Percentiles rank a stretch among this genome's conserved stretches.
Conservation (phyloP, 2,888 invertebrate genomes). For the Allolobophora icterica region DNA sequence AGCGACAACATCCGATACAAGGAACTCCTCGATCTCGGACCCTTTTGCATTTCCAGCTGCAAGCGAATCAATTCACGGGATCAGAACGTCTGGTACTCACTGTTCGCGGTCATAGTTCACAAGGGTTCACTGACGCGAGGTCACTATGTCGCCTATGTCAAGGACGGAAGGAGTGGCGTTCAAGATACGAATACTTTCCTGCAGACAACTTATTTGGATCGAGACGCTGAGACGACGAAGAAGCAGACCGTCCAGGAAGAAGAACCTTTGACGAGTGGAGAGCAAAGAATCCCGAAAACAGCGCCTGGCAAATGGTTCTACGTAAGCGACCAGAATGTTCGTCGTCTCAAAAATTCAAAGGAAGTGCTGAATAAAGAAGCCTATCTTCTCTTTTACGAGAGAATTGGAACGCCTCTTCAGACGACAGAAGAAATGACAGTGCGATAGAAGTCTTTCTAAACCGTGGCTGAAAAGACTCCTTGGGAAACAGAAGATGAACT, state of each 20-base stretch:
- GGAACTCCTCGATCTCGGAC: conserved; percentile 3
- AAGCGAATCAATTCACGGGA: not conserved
- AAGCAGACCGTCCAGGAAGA: not conserved
- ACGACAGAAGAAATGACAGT: not conserved
- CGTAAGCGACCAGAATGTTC: not conserved
- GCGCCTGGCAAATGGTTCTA: not conserved
- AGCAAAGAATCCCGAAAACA: not conserved
- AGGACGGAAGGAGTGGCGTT: not conserved
- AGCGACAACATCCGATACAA: not conserved
- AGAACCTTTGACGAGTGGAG: not conserved
- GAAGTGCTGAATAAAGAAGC: conserved; percentile 5
- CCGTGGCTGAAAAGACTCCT: not conserved
- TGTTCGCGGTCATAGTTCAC: conserved; percentile 24
- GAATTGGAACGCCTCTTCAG: conserved; percentile 5
- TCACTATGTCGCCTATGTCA: conserved; percentile 28
- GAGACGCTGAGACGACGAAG: not conserved
- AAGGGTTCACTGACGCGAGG: not conserved
- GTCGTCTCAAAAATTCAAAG: not conserved
- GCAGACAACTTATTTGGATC: not conserved
- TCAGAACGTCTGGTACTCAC: conserved; percentile 1
- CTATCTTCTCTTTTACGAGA: not conserved
- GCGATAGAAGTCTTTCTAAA: not conserved
- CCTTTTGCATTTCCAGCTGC: not conserved
- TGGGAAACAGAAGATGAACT: not conserved
- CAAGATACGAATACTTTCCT: not conserved